Conservation (phyloP, 2,113 vertebrate species). For the Trematocara nigrifrons region DNA sequence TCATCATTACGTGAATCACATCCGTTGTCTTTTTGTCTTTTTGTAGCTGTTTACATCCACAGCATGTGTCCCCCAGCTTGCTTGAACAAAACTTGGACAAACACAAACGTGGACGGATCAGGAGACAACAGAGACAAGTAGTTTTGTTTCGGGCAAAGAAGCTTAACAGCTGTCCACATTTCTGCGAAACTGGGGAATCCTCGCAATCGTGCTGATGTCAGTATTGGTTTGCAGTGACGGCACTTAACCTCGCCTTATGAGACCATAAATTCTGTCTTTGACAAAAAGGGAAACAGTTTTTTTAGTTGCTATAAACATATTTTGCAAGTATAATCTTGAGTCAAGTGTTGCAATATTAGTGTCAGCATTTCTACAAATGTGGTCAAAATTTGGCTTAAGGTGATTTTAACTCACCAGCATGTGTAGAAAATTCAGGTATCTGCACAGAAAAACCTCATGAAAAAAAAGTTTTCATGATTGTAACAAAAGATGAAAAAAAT, state of each 20-base stretch:
- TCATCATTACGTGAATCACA: conserved; percentile 45
- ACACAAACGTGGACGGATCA: conserved; percentile 1
- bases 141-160: conserved; percentile 19
- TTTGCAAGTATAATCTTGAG: not conserved
- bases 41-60: conserved; percentile 57
- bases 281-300: not conserved
- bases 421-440: not conserved
- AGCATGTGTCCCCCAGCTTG: conserved; percentile 46
- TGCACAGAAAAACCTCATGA: not conserved
- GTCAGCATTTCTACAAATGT: not conserved
- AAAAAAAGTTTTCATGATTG: not conserved
- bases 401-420: not conserved
- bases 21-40: conserved; percentile 37
- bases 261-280: not conserved
- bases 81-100: conserved; percentile 31
- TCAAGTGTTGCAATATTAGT: not conserved
- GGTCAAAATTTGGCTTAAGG: not conserved
- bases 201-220: not conserved
- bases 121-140: not conserved
- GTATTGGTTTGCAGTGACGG: not conserved
- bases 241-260: not conserved
- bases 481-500: not conserved
- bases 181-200: not conserved
- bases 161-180: conserved; percentile 29
- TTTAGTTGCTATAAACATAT: not conserved